Evolutionary conservation across 2,888 invertebrate genomes (phyloP).

Genomic region (Chaitophorus viminalis): DNA sequence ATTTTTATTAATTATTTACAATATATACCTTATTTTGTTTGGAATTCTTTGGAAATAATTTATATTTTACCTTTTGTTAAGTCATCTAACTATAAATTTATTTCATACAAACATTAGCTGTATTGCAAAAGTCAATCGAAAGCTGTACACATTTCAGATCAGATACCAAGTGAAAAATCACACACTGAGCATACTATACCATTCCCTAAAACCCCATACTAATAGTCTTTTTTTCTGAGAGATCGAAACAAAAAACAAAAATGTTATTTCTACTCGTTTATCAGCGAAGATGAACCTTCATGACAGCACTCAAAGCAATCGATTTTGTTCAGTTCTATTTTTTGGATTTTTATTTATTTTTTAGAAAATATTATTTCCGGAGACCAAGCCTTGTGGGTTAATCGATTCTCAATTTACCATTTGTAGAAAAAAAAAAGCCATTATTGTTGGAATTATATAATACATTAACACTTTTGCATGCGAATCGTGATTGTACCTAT

Average conservation of each 20-base stretch:
- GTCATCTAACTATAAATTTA: conserved; percentile 7
- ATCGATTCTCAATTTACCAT: conserved; percentile 53
- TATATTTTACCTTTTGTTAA: background rate
- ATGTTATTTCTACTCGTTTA: conserved; percentile 52
- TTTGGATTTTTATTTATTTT: conserved; percentile 40
- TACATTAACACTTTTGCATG: background rate
- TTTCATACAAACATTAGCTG: background rate
- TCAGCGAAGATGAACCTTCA: conserved; percentile 51
- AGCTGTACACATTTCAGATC: conserved; percentile 29
- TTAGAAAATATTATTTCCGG: conserved; percentile 39
- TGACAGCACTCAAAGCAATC: conserved; percentile 52
- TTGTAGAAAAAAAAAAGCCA: background rate
- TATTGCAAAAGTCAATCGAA: conserved; percentile 25
- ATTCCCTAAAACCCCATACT: conserved; percentile 45
- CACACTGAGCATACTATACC: conserved; percentile 32
- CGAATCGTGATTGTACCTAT: background rate
- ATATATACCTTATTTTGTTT: background rate
- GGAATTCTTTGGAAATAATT: conserved; percentile 2
- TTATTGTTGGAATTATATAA: conserved; percentile 8
- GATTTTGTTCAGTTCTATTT: conserved; percentile 13
- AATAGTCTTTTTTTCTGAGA: conserved; percentile 39
- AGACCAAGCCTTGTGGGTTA: conserved; percentile 17
- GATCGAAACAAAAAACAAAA: conserved; percentile 26
- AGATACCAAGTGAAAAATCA: conserved; percentile 55
- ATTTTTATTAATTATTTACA: background rate